Percentiles rank a stretch among this genome's conserved stretches.
phyloP scores from a whole-genome alignment of 2,888 invertebrate genomes.

The Leptinotarsa rubiginosa region DNA sequence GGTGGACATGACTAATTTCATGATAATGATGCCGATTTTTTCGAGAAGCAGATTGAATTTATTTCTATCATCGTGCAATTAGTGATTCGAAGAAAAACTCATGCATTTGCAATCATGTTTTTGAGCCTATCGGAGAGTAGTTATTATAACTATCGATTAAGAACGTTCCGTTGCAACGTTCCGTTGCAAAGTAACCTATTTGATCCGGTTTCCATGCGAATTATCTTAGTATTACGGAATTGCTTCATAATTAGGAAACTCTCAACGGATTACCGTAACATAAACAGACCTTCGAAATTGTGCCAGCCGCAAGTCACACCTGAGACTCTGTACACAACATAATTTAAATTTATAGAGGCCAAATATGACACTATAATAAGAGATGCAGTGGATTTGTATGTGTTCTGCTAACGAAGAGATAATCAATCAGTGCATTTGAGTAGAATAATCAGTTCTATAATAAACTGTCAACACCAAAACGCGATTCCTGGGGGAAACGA shows the following conservation, averaged over 20 bases:
- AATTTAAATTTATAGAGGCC: not conserved
- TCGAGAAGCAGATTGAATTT: too few relatives aligned
- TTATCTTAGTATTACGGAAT: not conserved
- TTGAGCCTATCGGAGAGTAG: too few relatives aligned
- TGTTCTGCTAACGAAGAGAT: not conserved
- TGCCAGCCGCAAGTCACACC: not conserved
- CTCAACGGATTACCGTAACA: not conserved
- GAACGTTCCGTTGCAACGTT: too few relatives aligned
- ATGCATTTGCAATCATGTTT: too few relatives aligned
- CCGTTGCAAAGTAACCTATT: not conserved
- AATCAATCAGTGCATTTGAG: constrained; percentile 3
- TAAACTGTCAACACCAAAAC: not conserved
- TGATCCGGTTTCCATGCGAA: not conserved
- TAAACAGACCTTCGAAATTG: constrained; percentile 1
- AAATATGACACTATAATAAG: not conserved
- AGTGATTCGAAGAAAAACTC: too few relatives aligned
- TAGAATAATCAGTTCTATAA: not conserved
- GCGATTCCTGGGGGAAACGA: not conserved
- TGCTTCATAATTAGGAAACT: not conserved
- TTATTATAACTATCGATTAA: too few relatives aligned
- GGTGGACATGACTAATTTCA: too few relatives aligned
- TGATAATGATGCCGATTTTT: too few relatives aligned
- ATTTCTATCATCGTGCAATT: too few relatives aligned
- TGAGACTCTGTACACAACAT: not conserved
- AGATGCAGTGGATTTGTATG: not conserved